phyloP scores from a whole-genome alignment of 1,140 invertebrate genomes.

The Drosophila aff. region DNA sequence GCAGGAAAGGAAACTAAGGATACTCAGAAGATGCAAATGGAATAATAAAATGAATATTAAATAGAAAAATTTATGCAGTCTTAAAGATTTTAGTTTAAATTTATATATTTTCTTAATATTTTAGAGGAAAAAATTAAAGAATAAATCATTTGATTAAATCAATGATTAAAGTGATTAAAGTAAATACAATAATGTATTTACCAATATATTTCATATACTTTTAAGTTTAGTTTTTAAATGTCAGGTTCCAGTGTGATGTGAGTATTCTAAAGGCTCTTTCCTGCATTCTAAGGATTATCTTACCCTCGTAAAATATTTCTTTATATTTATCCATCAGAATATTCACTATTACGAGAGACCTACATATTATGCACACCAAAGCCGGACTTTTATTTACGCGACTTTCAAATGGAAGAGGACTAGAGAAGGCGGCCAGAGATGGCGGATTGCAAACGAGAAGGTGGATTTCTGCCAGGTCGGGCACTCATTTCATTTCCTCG shows the following conservation, averaged over 20 bases:
- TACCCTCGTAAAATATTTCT: background rate
- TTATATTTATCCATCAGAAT: background rate
- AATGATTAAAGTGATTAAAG: background rate
- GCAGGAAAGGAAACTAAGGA: background rate
- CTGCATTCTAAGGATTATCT: background rate
- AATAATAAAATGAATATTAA: background rate
- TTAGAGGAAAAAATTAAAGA: background rate
- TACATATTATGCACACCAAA: constrained; percentile 34
- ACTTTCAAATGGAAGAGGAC: constrained; percentile 36
- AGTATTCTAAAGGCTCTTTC: background rate
- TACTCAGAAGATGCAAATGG: background rate
- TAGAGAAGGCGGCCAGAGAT: background rate
- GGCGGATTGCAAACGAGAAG: constrained; percentile 5
- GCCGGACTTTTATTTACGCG: constrained; percentile 45
- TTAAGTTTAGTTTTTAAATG: too few relatives aligned
- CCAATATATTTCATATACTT: too few relatives aligned
- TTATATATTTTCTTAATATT: background rate
- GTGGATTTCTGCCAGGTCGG: constrained; percentile 21
- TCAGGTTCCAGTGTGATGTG: too few relatives aligned
- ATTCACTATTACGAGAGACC: constrained; percentile 3
- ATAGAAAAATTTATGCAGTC: background rate
- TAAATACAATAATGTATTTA: background rate
- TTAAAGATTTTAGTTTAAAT: background rate
- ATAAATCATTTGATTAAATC: background rate
- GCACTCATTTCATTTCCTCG: constrained; percentile 64